These are phyloP conservation scores for Euzophera pinguis DNA, from an alignment of 2,888 invertebrate species.

Conservation along the genomic window DNA sequence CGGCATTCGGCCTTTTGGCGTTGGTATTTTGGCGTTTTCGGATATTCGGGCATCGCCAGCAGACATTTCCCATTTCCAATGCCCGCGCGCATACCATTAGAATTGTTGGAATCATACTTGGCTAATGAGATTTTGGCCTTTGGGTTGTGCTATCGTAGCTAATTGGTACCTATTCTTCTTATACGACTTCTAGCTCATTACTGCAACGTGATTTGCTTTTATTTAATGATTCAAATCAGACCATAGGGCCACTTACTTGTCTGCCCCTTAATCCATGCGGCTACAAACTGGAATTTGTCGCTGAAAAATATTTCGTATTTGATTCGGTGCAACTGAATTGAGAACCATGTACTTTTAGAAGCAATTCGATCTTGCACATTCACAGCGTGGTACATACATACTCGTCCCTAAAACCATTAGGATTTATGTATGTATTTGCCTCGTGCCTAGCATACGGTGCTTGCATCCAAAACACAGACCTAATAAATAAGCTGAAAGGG, in stretches of 20 bases:
- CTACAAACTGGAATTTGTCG: no score
- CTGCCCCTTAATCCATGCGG: no score
- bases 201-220: no score
- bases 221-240: no score
- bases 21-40: slow-evolving; percentile 45
- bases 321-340: no score
- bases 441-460: background rate
- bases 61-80: slow-evolving; percentile 44
- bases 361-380: no score
- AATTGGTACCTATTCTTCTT: no score
- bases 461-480: slow-evolving; percentile 41
- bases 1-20: slow-evolving; percentile 53
- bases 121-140: background rate
- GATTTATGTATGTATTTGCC: slow-evolving; percentile 12
- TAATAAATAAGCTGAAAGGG: slow-evolving; percentile 65
- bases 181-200: no score
- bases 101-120: slow-evolving; percentile 38
- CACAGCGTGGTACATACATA: slow-evolving; percentile 12
- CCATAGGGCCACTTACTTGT: no score
- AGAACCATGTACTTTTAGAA: no score
- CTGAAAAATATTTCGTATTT: no score
- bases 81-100: slow-evolving; percentile 60
- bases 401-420: no score
- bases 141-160: background rate
- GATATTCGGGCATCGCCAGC: slow-evolving; percentile 44